Base-by-base conservation (phyloP, 1,140 invertebrate genomes). In the Bursaphelenchus mucronatus region DNA sequence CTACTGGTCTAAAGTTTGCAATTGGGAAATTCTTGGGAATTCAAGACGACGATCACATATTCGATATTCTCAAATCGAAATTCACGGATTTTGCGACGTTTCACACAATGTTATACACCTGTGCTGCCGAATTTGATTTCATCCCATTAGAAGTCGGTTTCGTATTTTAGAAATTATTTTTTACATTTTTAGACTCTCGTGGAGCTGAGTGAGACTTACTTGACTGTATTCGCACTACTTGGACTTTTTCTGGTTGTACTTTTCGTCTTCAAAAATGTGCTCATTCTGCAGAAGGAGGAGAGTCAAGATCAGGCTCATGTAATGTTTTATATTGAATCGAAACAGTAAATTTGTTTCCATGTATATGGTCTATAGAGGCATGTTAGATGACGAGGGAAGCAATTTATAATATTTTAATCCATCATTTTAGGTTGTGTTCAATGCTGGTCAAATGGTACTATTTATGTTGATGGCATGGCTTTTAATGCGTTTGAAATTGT, bases 401-500 rank as follows among this genome's bases (percentile, higher is more conserved):
- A 58, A 61, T 17, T 15, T 54, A 15, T 67, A 19, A 50, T 9
- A 11, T 57, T 13, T 65, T 39, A 19, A 65, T 53, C 11, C n/a
- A 41, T 8, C 64, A 63, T 45, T 66, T 62, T 58, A 88, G 73
- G 76, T 90, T 11, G 84, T 89, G 4, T 92, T 89, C 77, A 88
- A 88, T 79, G 76, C 87, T 30, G 82, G 88, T 6, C 89, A 90
- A 78, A 81, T 87, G 67, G 77, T 84, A 30, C 87, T 87, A 13
- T 91, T 88, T 76, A 85, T 85, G 4, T 74, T 87, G 0, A 89
- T 91, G 88, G 89, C 90, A 21, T 71, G 85, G 11, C 83, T 91
- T 9, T 87, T 91, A 8, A 92, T 92, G 90, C 84, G 90, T 75
- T 78, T 92, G 46, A 92, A 92, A 81, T 75, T 92, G 17, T 88